Percentiles rank a stretch among this genome's conserved stretches.
Evolutionary conservation across 2,888 invertebrate species (phyloP).

Genomic region (Nineta flava): DNA sequence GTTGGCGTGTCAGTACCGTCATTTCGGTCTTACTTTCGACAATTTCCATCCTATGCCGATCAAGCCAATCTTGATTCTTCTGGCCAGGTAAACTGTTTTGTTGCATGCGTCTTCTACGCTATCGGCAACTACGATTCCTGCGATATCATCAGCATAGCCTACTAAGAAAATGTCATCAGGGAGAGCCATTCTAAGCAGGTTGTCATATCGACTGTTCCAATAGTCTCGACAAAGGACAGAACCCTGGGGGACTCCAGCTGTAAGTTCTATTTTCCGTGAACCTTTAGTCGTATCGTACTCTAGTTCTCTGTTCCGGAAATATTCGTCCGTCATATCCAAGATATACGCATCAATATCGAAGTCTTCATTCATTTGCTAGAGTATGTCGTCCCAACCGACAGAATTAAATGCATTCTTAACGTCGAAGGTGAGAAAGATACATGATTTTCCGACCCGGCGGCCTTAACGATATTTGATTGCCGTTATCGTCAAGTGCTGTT

Average conservation of each 20-base stretch:
- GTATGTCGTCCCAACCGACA: background rate
- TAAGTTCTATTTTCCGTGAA: background rate
- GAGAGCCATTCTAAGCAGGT: background rate
- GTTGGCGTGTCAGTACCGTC: background rate
- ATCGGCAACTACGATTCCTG: background rate
- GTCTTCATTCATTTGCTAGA: background rate
- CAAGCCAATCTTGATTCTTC: background rate
- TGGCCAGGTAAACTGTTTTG: background rate
- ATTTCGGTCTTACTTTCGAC: background rate
- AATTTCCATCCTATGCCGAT: background rate
- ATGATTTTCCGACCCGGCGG: too few relatives aligned
- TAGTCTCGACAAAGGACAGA: background rate
- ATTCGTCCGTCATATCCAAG: background rate
- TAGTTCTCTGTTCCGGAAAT: background rate
- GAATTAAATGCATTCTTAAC: too few relatives aligned
- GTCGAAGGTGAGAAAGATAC: too few relatives aligned
- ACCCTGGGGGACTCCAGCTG: background rate
- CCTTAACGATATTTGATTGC: too few relatives aligned
- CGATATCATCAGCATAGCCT: background rate
- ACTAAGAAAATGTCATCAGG: background rate
- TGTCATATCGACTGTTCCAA: background rate
- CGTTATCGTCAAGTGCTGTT: too few relatives aligned
- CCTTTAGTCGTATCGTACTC: background rate
- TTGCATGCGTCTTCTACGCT: background rate
- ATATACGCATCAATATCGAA: background rate